A percentile compares a stretch with the other conserved stretches of the same genome.
Evolutionary conservation across 2,888 invertebrate species (phyloP).

Genomic region (Pachycephus smyrnensis): DNA sequence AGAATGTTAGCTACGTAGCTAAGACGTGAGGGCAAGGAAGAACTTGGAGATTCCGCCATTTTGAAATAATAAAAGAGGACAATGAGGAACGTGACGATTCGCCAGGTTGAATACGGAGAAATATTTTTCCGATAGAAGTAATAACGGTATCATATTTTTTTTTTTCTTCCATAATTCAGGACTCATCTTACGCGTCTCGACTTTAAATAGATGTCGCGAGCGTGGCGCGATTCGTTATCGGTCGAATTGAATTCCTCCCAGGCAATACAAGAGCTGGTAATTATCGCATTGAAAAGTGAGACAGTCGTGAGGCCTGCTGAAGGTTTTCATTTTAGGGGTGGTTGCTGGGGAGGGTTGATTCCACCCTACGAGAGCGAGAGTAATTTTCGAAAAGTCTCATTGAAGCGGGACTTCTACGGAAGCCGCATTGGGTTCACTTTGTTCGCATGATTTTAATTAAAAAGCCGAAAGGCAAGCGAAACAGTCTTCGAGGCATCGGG

Average conservation of each 20-base stretch:
- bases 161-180: neutral
- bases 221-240: neutral
- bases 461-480: constrained; percentile 43
- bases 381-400: neutral
- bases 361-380: neutral
- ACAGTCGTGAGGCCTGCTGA: neutral
- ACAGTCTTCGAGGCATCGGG: constrained; percentile 21
- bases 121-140: neutral
- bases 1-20: constrained; percentile 17
- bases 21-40: neutral
- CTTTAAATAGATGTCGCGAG: neutral
- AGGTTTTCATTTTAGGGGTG: neutral
- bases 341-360: too few species aligned
- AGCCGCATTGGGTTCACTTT: constrained; percentile 30
- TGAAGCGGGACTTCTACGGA: neutral
- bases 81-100: neutral
- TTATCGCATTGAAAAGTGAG: neutral
- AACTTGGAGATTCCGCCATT: neutral
- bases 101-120: neutral
- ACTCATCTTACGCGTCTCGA: neutral
- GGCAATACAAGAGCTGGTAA: neutral
- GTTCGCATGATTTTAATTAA: constrained; percentile 51
- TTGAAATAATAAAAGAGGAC: neutral
- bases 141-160: neutral
- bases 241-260: neutral